Base-by-base conservation (phyloP, 1,140 invertebrate genomes). In the Acromyrmex heyeri region DNA sequence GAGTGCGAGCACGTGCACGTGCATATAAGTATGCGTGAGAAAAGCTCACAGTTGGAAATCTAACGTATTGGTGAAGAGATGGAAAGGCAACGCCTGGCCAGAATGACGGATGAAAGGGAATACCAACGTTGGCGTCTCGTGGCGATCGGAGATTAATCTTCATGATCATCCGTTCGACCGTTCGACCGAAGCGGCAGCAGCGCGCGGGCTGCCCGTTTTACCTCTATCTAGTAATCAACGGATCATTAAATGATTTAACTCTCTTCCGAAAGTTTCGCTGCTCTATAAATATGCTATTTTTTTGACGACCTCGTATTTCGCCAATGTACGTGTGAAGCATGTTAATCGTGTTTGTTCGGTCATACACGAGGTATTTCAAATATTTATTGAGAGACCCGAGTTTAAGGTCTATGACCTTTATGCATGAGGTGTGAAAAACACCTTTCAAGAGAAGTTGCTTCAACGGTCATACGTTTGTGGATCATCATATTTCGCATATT, bases 101-200 rank as follows among this genome's bases (percentile, higher is more conserved):
- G 78, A 87, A 90, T 90, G 86, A 90, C 83, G 85, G 55, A 87
- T 90, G 85, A 85, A 75, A 87, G 57, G 78, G 67, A 72, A 59
- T 72, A 76, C 21, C 75, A 55, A 64, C 50, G 64, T n/a, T 62
- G 85, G 62, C 87, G 50, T 61, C 21, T 90, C 55, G 73, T 86
- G 73, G 38, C 53, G 86, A 90, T 50, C 69, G 85, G 38, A 87
- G 86, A 90, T 87, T 87, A 90, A 90, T 90, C 88, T 90, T 62
- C 79, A 70, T 64, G 88, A 89, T 90, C 88, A 61, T 90, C 88
- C 48, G 73, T 21, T 21, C 24, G 62, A 6, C 88, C 34, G 55
- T 21, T 21, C 38, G 48, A 8, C 8, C 44, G 83, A 70, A 79
- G 85, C 55, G 67, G 21, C 69, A 34, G 57, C 78, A 10, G 24